Conservation (phyloP, 2,113 vertebrate species). For the Macroglossus sobrinus region DNA sequence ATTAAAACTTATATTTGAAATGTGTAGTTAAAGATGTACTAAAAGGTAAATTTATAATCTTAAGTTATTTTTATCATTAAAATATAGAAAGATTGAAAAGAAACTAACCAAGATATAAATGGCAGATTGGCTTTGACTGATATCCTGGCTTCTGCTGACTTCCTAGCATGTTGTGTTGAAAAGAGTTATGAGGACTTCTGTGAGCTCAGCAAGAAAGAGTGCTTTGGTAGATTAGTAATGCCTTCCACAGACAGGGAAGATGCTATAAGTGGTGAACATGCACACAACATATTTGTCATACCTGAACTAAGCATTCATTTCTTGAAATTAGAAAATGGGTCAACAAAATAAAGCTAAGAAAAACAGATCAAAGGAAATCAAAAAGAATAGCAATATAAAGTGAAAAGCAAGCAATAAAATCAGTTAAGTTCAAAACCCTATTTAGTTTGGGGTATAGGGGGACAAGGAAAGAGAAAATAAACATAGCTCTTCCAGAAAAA, state of each 20-base stretch:
- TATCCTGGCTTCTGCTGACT: not conserved
- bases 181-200: not conserved
- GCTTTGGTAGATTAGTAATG: not conserved
- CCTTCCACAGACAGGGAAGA: not conserved
- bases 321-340: not conserved
- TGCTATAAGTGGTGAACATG: not conserved
- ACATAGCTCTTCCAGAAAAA: not conserved
- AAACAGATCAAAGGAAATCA: conserved; percentile 15
- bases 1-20: not conserved
- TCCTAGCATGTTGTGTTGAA: not conserved
- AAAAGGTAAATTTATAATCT: conserved; percentile 37
- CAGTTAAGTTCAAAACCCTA: not conserved
- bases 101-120: not conserved
- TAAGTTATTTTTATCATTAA: conserved; percentile 19
- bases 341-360: conserved; percentile 15
- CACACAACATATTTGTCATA: not conserved
- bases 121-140: not conserved
- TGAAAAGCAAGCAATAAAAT: conserved; percentile 13
- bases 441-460: not conserved
- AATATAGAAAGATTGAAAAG: not conserved
- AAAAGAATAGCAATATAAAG: not conserved
- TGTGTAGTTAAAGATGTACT: not conserved
- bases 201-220: not conserved
- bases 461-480: not conserved
- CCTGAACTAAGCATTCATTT: not conserved